Percentiles rank a stretch among this genome's conserved stretches.
These are phyloP conservation scores for Zosterops pallidus DNA, from an alignment of 2,113 vertebrate genomes.

Conservation along the genomic window DNA sequence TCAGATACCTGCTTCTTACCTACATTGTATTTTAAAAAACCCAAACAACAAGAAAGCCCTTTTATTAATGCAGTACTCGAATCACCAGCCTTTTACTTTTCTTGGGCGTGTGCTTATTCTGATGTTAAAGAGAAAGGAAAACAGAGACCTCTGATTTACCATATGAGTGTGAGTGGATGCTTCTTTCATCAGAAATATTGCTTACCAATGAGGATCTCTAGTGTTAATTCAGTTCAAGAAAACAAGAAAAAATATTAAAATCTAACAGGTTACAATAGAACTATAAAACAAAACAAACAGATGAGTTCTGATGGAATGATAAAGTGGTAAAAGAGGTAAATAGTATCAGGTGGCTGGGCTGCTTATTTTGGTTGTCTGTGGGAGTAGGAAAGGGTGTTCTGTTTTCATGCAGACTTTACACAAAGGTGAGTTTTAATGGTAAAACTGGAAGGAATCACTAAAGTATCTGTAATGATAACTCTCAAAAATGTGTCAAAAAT, in stretches of 20 bases:
- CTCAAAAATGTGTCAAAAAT: neutral
- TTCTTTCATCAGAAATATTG: neutral
- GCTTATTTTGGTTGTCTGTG: neutral
- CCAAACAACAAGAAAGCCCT: accelerated
- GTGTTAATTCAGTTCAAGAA: neutral
- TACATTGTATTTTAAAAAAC: neutral
- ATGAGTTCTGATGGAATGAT: neutral
- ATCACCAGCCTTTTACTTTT: neutral
- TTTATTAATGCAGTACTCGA: neutral
- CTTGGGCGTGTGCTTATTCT: neutral
- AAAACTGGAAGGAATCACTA: neutral
- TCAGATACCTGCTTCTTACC: neutral
- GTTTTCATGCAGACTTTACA: neutral
- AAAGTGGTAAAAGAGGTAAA: neutral
- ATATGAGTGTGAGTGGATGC: accelerated
- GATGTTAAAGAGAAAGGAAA: neutral
- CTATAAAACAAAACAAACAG: neutral
- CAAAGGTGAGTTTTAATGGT: neutral
- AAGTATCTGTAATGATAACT: neutral
- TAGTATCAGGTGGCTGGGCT: neutral
- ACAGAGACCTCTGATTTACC: neutral
- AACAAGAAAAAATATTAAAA: neutral
- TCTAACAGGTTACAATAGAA: neutral
- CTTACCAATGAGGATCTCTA: neutral
- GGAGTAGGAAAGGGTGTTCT: neutral